Base-by-base conservation (phyloP, 1,140 invertebrate genomes). In the Leptopilina boulardi region DNA sequence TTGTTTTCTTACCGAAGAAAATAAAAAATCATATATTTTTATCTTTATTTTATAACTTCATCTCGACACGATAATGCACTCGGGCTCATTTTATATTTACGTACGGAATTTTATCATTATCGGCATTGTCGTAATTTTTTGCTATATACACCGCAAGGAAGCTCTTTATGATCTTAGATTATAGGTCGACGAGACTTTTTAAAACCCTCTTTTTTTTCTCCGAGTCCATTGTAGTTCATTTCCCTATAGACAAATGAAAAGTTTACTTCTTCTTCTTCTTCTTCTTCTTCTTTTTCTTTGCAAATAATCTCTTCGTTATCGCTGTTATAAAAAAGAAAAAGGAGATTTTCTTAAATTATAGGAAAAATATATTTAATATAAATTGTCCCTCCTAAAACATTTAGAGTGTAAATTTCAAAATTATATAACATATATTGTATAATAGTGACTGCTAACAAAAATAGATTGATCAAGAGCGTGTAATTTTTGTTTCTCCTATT, bases 141-240 rank as follows among this genome's bases (percentile, higher is more conserved):
- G 59, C 13, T n/a, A 26, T n/a, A n/a, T 59, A 30, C 34, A 38
- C 59, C 59, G 30, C 59, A 66, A 66, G 59, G 59, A 34, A 66
- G 26, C 59, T 30, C 59, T 66, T 66, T 66, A 66, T 23, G 59
- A 66, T 30, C 59, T 66, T 30, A 66, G 26, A 66, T 66, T 66
- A 66, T 66, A 30, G 23, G 59, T 34, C 23, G 59, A 6, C 26
- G 59, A 15, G 59, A 66, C 26, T 66, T 30, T 34, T 66, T 23
- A 30, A n/a, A n/a, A 30, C 26, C 59, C 13, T 34, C 26, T 23
- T 1, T 47, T n/a, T n/a, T 47, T 51, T 66, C 34, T 66, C 23
- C 13, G 26, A 30, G 59, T 66, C 15, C 23, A 66, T 66, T 66
- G 59, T 34, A 66, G 26, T 23, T 66, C 26, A 30, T 66, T 66